Evolutionary conservation across 2,888 invertebrate genomes (phyloP).

Genomic region (Parthenolecanium corni): DNA sequence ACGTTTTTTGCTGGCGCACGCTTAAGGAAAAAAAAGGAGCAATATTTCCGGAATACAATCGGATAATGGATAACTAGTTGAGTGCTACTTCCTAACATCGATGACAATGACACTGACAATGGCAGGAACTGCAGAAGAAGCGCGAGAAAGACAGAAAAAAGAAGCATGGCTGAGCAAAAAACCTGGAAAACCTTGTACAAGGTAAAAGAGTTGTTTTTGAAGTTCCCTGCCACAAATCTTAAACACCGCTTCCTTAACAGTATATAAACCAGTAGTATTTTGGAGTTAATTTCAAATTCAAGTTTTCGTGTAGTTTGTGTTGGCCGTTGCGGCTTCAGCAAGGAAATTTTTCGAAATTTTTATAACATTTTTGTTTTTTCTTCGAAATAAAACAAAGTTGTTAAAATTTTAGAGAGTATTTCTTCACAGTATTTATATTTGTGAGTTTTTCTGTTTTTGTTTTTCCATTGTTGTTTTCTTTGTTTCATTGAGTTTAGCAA

Average conservation of each 20-base stretch:
- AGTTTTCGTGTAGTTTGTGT: conserved; percentile 14
- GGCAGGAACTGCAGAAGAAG: conserved; percentile 12
- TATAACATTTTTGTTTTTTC: conserved; percentile 3
- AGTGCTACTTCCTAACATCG: not conserved
- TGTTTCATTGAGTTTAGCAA: conserved; percentile 3
- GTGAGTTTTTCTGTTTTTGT: conserved; percentile 9
- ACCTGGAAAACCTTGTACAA: conserved; percentile 26
- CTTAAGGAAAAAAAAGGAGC: too few species aligned
- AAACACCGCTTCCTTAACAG: not conserved
- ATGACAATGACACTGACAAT: conserved; percentile 18
- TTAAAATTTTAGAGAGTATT: not conserved
- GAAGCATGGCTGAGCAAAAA: conserved; percentile 7
- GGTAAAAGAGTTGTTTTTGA: conserved; percentile 21
- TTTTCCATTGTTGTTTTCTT: not conserved
- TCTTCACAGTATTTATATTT: not conserved
- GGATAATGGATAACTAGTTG: not conserved
- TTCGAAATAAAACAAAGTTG: not conserved
- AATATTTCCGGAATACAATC: conserved; percentile 1
- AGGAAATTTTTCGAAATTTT: not conserved
- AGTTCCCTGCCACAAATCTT: conserved; percentile 12
- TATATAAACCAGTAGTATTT: conserved; percentile 3
- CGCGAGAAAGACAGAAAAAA: not conserved
- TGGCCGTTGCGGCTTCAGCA: conserved; percentile 17
- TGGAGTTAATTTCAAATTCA: conserved; percentile 7
- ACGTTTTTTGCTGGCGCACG: not conserved